Evolutionary conservation across 53 echinoderm and acorn worm genomes (phyloP), one percentile per base, ranked within the genome.

Genomic region (Crossaster papposus): DNA sequence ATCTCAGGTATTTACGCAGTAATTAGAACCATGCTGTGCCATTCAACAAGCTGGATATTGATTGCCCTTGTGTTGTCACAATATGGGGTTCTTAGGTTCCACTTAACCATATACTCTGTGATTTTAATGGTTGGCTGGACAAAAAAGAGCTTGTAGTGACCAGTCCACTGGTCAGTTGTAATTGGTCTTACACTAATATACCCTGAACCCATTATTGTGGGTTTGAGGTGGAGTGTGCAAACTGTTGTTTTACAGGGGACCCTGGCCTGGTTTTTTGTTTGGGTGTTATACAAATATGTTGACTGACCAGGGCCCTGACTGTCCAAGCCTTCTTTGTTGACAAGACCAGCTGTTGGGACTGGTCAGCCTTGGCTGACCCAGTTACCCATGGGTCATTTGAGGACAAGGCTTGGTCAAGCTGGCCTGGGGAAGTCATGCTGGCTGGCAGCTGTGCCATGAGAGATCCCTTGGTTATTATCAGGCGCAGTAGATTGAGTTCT

Each of bases 311-410:
- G 64, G 68, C 65, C 62, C 31, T 23, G 73, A 17, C n/a, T 52
- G 10, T 28, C 79, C 28, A 62, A n/a, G 12, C 30, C 32, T 76
- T 87, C 36, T 87, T 62, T 75, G 77, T 77, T 87, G 87, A 87
- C 87, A 34, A 87, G 87, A 54, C 36, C 87, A 87, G 87, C 76
- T 75, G 72, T 28, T 28, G 29, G 29, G n/a, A 71, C 71, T 71
- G 75, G 75, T 68, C 36, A 65, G 70, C 87, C 87, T 87, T 87
- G 84, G 34, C 58, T 87, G 87, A 77, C 87, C 87, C 36, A 87
- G 38, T 75, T 87, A 55, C 8, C 33, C 32, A 0, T 20, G 12
- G 87, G 75, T 87, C 87, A 87, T 58, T 62, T 77, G 36, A 87
- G 87, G 87, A 87, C 87, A 74, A 20, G 74, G 54, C 74, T 35